These are phyloP conservation scores for Priocnemis perturbator DNA, from an alignment of 2,888 invertebrate species.

Conservation along the genomic window DNA sequence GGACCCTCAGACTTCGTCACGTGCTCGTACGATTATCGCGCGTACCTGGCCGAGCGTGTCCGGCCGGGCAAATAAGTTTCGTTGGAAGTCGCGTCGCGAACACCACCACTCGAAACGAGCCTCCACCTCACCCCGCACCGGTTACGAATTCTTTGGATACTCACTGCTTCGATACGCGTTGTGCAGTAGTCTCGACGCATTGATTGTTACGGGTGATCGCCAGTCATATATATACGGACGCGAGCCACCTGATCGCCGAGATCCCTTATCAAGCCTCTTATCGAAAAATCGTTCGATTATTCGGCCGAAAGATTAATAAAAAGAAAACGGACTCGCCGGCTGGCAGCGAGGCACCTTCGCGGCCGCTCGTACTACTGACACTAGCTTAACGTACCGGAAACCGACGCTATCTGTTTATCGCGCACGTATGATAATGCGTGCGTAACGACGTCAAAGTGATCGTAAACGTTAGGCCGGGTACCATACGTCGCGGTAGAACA, in stretches of 20 bases:
- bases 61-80: too few relatives aligned
- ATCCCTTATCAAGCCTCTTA: constrained; percentile 36
- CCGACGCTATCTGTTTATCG: neutral
- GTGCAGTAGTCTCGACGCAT: constrained; percentile 12
- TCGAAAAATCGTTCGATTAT: constrained; percentile 18
- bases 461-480: too few relatives aligned
- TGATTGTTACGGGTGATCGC: neutral
- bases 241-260: constrained; percentile 18
- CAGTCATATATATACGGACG: constrained; percentile 32
- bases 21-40: too few relatives aligned
- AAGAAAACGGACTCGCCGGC: neutral
- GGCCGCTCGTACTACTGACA: neutral
- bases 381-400: neutral
- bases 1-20: too few relatives aligned
- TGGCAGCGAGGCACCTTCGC: neutral
- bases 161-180: constrained; percentile 11
- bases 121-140: too few relatives aligned
- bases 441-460: too few relatives aligned
- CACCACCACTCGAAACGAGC: too few relatives aligned
- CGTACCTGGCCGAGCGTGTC: too few relatives aligned
- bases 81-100: too few relatives aligned
- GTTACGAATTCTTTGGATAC: constrained; percentile 3
- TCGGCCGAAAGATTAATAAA: neutral
- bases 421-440: too few relatives aligned
- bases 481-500: too few relatives aligned